These are phyloP conservation scores for Toxostoma redivivum DNA, from an alignment of 2,113 vertebrate species.

Conservation along the genomic window DNA sequence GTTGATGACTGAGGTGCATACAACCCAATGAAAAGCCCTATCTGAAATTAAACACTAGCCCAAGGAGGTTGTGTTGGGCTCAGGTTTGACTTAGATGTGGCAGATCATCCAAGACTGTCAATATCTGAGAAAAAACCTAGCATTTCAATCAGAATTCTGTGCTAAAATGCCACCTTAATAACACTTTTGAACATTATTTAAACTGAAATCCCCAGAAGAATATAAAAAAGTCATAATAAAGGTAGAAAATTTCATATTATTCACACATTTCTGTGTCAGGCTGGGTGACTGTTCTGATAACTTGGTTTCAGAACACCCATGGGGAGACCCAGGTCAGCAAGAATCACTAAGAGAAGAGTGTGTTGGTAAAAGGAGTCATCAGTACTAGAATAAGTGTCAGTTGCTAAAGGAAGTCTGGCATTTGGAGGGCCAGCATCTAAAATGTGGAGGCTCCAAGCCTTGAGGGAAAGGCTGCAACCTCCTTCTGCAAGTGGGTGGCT, in stretches of 20 bases:
- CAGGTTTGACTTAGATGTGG: not conserved
- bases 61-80: not conserved
- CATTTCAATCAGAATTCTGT: not conserved
- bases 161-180: not conserved
- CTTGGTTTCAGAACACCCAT: not conserved
- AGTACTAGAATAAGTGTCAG: not conserved
- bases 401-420: not conserved
- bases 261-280: not conserved
- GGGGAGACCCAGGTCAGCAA: not conserved
- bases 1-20: not conserved
- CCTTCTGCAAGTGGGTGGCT: not conserved
- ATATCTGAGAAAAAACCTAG: not conserved
- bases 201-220: not conserved
- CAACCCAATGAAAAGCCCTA: not conserved
- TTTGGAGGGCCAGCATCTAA: not conserved
- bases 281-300: not conserved
- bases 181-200: not conserved
- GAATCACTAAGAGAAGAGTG: accelerated
- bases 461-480: not conserved
- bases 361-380: not conserved
- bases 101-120: not conserved
- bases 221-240: not conserved
- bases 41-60: not conserved
- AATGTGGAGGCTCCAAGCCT: not conserved
- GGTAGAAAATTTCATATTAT: not conserved